Base-by-base conservation (phyloP, 2,888 invertebrate genomes). In the Latheticus oryzae region DNA sequence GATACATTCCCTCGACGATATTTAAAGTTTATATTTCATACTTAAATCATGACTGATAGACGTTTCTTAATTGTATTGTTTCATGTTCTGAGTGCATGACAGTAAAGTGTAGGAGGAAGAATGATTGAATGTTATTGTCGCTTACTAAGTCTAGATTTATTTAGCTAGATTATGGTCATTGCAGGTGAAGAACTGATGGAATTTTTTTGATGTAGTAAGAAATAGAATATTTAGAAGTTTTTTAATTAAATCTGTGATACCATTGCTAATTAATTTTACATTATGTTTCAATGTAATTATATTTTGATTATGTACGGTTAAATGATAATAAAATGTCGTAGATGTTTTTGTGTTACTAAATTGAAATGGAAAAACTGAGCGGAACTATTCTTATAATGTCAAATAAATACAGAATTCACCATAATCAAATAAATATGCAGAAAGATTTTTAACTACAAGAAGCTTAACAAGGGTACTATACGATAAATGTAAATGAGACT, bases 201-300 rank as follows among this genome's bases (percentile, higher is more conserved):
- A n/a, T n/a, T n/a, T n/a, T n/a, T n/a, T 28, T 26, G 26, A 2
- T 28, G 28, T 28, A 28, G 28, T n/a, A 28, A 11, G 24, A 24
- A 5, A 24, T 24, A 24, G 28, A 28, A 8, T 5, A 28, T 28
- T n/a, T n/a, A 23, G 4, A 40, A 32, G 40, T 40, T 23, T 52
- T 52, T 52, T 42, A 51, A 51, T 42, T 52, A 42, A 40, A 52
- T 52, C 52, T 52, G 52, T 52, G 52, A 52, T 52, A 52, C 52
- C 52, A 23, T 8, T 42, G 19, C 15, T 32, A 30, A 33, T 30
- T 47, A 33, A 47, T 35, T 33, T 33, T 47, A 24, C 35, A 47
- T 35, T 35, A 21, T 42, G 8, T 42, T 38, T 38, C 23, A 5
- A 16, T 42, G 26, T 42, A 26, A 42, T n/a, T n/a, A n/a, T n/a